A percentile compares a stretch with the other conserved stretches of the same genome.
Evolutionary conservation across 2,888 invertebrate species (phyloP).

Genomic region (Clivina fossor): DNA sequence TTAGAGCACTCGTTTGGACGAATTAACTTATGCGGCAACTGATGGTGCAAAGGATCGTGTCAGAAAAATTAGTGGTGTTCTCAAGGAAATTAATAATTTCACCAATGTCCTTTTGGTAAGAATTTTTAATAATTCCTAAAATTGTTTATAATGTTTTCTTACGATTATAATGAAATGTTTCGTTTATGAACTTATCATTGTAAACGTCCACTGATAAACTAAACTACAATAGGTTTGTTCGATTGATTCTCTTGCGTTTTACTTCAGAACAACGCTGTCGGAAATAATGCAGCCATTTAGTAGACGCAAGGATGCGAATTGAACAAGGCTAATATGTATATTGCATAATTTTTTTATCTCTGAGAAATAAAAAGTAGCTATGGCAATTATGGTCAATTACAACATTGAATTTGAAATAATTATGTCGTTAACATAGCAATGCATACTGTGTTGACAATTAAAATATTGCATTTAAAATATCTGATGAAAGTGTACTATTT

Average conservation of each 20-base stretch:
- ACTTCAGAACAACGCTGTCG: not conserved
- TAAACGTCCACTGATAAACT: not conserved
- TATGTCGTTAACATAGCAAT: too few relatives aligned
- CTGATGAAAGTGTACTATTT: too few relatives aligned
- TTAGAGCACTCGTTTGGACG: conserved; percentile 44
- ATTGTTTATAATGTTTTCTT: not conserved
- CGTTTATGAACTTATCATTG: not conserved
- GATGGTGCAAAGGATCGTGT: conserved; percentile 58
- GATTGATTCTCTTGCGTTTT: not conserved
- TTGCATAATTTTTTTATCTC: too few relatives aligned
- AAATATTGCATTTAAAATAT: too few relatives aligned
- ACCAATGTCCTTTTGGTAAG: conserved; percentile 60
- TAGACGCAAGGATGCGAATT: too few relatives aligned
- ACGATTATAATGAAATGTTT: not conserved
- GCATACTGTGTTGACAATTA: too few relatives aligned
- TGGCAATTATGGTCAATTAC: too few relatives aligned
- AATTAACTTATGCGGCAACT: conserved; percentile 51
- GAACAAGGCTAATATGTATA: too few relatives aligned
- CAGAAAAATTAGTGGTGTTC: conserved; percentile 52
- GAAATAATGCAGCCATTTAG: not conserved
- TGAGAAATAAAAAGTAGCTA: too few relatives aligned
- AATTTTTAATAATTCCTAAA: conserved; percentile 43
- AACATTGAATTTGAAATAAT: too few relatives aligned
- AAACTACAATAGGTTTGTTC: not conserved
- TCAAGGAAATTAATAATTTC: conserved; percentile 57